Conservation (phyloP, 2,888 invertebrate genomes). For the Torymus auratus region DNA sequence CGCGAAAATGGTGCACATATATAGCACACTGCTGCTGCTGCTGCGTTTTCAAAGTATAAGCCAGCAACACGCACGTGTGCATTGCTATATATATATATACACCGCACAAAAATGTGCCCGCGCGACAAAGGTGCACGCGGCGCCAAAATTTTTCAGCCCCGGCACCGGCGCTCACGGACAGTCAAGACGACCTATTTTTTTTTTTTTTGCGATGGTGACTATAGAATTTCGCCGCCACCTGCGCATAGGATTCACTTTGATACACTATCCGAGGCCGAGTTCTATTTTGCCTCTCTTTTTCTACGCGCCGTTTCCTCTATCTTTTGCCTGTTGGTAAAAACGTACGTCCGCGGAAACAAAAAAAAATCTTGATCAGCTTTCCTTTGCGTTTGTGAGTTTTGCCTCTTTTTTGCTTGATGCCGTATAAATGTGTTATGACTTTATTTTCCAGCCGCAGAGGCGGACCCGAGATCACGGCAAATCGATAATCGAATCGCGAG, state of each 20-base stretch:
- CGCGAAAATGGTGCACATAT: constrained; percentile 18
- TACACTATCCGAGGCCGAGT: constrained; percentile 17
- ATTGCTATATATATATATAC: too few species aligned
- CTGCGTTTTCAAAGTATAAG: constrained; percentile 8
- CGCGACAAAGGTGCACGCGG: neutral
- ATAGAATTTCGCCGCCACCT: constrained; percentile 43
- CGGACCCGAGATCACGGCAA: too few species aligned
- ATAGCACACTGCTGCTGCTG: neutral
- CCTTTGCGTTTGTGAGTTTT: too few species aligned
- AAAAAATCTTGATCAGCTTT: too few species aligned
- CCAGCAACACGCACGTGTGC: too few species aligned
- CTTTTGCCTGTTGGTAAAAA: neutral
- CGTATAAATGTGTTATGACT: too few species aligned
- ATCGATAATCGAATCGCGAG: too few species aligned
- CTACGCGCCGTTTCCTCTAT: neutral
- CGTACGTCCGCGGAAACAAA: too few species aligned
- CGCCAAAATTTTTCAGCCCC: constrained; percentile 11
- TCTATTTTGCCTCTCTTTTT: constrained; percentile 1
- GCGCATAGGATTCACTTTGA: constrained; percentile 49
- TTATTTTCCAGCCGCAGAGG: too few species aligned
- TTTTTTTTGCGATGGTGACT: constrained; percentile 6
- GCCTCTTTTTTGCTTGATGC: too few species aligned
- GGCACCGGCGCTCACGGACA: constrained; percentile 9
- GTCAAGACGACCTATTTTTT: constrained; percentile 47
- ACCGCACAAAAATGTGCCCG: too few species aligned